Evolutionary conservation across 2,113 vertebrate genomes (phyloP).

Genomic region (Spilogale gracilis): DNA sequence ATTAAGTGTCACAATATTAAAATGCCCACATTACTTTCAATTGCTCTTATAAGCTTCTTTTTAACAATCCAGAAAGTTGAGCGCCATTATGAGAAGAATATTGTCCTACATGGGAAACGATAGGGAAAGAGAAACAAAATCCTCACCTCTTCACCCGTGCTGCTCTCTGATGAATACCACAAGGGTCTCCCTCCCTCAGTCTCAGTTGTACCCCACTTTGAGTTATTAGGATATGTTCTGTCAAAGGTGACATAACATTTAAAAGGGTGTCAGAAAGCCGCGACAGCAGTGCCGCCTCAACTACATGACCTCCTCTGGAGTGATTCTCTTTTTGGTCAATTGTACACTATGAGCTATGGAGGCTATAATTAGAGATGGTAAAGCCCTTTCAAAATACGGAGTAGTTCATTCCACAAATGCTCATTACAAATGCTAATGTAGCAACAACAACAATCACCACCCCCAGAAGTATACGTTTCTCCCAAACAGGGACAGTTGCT

Average conservation of each 20-base stretch:
- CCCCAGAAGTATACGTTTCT: constrained; percentile 33
- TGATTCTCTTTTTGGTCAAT: background rate
- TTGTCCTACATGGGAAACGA: constrained; percentile 66
- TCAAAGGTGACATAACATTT: background rate
- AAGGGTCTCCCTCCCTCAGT: background rate
- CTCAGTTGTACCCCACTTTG: background rate
- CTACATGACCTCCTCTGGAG: background rate
- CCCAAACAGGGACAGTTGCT: constrained; percentile 15
- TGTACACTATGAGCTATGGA: background rate
- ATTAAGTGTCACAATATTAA: constrained; percentile 91
- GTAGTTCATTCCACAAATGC: constrained; percentile 4
- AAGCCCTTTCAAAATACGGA: constrained; percentile 32
- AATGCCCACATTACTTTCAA: constrained; percentile 88
- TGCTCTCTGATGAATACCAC: constrained; percentile 2
- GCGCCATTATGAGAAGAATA: constrained; percentile 84
- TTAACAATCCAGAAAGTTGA: constrained; percentile 88
- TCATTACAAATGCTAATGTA: constrained; percentile 42
- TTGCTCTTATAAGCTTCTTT: constrained; percentile 88
- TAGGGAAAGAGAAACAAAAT: constrained; percentile 53
- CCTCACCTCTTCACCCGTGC: background rate
- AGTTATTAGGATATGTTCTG: background rate
- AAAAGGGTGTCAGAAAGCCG: constrained; percentile 40
- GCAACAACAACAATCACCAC: constrained; percentile 52
- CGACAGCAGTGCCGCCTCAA: background rate
- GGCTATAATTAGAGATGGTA: constrained; percentile 20